Evolutionary conservation across 2,797 vertebrate species (phyloP).

Genomic region (Spinus olivaceus): DNA sequence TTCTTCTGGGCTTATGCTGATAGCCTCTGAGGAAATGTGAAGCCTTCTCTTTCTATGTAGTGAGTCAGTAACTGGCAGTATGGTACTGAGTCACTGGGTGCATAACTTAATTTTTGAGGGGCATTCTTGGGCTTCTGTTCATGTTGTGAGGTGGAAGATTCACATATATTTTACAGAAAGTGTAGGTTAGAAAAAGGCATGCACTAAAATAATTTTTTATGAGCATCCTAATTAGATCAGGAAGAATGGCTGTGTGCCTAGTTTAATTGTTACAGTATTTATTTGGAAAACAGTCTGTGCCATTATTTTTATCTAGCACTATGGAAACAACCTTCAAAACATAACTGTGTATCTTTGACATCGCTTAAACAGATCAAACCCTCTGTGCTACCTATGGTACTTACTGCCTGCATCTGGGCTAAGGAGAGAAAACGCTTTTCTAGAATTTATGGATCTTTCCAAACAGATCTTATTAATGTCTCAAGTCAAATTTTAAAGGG

Average conservation of each 20-base stretch:
- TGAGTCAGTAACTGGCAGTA: background rate
- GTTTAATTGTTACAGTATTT: slow-evolving; percentile 18
- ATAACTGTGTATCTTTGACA: background rate
- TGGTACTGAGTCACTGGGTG: background rate
- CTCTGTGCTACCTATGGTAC: background rate
- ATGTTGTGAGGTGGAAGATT: background rate
- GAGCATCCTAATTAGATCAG: slow-evolving; percentile 8
- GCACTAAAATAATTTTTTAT: background rate
- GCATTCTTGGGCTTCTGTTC: background rate
- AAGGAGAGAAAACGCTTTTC: background rate
- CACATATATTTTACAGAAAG: background rate
- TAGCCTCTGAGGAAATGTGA: background rate
- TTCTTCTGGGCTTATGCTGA: background rate
- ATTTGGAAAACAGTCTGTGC: background rate
- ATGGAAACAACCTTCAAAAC: slow-evolving; percentile 29
- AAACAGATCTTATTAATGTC: background rate
- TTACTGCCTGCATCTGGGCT: background rate
- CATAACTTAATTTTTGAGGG: background rate
- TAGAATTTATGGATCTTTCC: background rate
- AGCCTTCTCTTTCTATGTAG: background rate
- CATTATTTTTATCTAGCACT: slow-evolving; percentile 13
- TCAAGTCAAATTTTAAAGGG: background rate
- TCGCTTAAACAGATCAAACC: background rate
- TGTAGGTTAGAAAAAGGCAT: background rate
- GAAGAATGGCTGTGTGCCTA: background rate